These are phyloP conservation scores for Cyaniris semiargus DNA, from an alignment of 2,888 invertebrate genomes.

Conservation along the genomic window DNA sequence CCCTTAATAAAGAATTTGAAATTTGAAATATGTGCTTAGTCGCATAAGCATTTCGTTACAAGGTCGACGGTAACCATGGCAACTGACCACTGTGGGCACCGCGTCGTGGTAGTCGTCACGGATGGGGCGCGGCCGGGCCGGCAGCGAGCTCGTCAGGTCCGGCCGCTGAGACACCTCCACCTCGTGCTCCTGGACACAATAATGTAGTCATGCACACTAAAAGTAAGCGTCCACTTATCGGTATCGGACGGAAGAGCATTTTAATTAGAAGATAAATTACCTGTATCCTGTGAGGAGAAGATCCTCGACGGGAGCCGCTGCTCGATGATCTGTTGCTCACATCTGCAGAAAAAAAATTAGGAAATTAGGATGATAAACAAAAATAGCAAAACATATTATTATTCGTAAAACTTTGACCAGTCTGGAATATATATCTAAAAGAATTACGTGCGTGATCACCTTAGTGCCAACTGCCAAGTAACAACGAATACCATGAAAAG, in stretches of 20 bases:
- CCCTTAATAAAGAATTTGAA: too few species aligned
- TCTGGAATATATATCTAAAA: too few species aligned
- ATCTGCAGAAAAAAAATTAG: slow-evolving; percentile 48
- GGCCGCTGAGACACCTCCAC: slow-evolving; percentile 57
- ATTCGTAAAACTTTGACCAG: too few species aligned
- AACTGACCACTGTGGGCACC: slow-evolving; percentile 63
- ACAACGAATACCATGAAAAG: too few species aligned
- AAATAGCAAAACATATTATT: too few species aligned
- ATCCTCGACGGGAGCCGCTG: slow-evolving; percentile 67
- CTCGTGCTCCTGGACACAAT: slow-evolving; percentile 53
- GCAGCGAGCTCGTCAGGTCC: slow-evolving; percentile 53
- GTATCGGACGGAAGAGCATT: too few species aligned
- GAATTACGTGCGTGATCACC: too few species aligned
- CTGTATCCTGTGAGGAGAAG: slow-evolving; percentile 61
- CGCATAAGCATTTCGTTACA: background rate
- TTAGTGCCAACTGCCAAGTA: too few species aligned
- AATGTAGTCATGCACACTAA: background rate
- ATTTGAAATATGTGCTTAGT: too few species aligned
- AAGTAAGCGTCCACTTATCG: too few species aligned
- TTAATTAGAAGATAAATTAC: slow-evolving; percentile 43
- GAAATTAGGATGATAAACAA: too few species aligned
- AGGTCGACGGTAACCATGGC: background rate
- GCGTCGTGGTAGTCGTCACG: slow-evolving; percentile 58
- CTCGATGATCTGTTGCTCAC: slow-evolving; percentile 74
- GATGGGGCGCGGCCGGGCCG: slow-evolving; percentile 50